Base-by-base conservation (phyloP, 2,113 vertebrate species). In the Peromyscus californicus region DNA sequence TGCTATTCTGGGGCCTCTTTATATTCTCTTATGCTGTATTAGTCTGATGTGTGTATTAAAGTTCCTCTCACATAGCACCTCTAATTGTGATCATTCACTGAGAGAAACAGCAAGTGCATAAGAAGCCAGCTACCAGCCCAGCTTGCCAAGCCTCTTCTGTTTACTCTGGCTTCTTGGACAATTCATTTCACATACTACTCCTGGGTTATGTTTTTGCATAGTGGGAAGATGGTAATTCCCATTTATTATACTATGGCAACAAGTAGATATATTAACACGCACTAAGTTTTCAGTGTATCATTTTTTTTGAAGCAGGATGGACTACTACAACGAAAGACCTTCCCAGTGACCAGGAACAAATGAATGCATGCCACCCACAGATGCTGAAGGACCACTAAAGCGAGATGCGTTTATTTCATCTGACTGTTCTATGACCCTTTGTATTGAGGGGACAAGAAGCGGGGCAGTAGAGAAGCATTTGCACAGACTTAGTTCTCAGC, bases 241-340 rank as follows among this genome's bases (percentile, higher is more conserved):
- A 3, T 33, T 29, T 63, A 72, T 21, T 79, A 39, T 39, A 78
- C 59, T 87, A 16, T 42, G 36, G 1, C 39, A 10, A 95, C 19
- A 54, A 63, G 24, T 75, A 90, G 86, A 79, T 21, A n/a, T 65
- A 72, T 31, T 88, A 24, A 48, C 45, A 67, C 29, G 45, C 16
- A 9, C 15, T 59, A 83, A 78, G 36, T 16, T 39, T 87, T 36
- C 21, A 24, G n/a, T 33, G 9, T 89, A 17, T 5, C 39, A 75
- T 95, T 95, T 89, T 36, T 95, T 95, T 89, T 36, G 57, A 74
- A 31, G 3, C 76, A 87, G 75, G 33, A 54, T 48, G 10, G 6
- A 45, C 33, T 45, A 86, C 31, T 6, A 19, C 51, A 80, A 48
- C 61, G 39, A 7, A 82, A 86, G 12, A 17, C 2, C 24, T 1